Conservation (phyloP, 2,888 invertebrate species). For the Ctena decussata region DNA sequence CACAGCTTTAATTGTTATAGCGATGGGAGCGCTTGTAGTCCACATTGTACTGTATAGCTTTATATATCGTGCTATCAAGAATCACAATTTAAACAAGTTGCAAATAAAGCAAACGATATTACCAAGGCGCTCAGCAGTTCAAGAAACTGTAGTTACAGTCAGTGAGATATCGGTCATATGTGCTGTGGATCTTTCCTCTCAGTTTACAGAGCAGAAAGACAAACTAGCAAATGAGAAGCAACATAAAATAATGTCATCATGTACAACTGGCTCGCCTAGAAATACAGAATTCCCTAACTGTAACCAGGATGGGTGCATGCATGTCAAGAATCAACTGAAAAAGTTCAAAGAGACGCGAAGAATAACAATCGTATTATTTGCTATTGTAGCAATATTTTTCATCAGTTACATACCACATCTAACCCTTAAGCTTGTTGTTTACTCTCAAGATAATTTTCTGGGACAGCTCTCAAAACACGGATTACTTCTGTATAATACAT, state of each 20-base stretch:
- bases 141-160: no score
- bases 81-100: background rate
- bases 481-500: background rate
- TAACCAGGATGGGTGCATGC: no score
- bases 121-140: background rate
- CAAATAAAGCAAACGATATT: background rate
- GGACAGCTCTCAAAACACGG: background rate
- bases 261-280: no score
- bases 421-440: background rate
- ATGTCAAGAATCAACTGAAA: no score
- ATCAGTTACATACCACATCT: background rate
- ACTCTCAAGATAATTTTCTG: background rate
- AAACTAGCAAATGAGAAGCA: no score
- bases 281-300: no score
- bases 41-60: background rate
- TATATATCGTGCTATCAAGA: background rate
- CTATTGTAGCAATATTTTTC: background rate
- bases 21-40: background rate
- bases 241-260: no score
- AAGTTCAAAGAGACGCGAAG: no score
- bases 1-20: constrained; percentile 48
- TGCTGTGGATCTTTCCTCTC: no score
- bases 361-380: no score
- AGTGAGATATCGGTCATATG: no score
- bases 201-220: no score